phyloP scores from a whole-genome alignment of 2,797 vertebrate species.

The Gallinago stenura region DNA sequence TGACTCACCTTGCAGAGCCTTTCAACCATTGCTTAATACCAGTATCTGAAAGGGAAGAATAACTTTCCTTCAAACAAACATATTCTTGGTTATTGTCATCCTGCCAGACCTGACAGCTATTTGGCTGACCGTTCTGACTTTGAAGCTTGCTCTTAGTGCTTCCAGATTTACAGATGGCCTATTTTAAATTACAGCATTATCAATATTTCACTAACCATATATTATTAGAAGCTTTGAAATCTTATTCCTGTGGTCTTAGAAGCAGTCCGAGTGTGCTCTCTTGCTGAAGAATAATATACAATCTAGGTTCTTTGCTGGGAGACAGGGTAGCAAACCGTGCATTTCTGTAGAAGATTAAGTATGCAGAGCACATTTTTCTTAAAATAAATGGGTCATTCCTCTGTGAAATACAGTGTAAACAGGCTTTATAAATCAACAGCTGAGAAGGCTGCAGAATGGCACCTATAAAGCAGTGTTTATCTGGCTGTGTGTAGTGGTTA shows the following conservation, averaged over 20 bases:
- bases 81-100: neutral
- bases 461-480: neutral
- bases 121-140: neutral
- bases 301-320: neutral
- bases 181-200: too few relatives aligned
- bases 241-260: neutral
- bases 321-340: neutral
- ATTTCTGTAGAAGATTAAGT: neutral
- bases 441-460: neutral
- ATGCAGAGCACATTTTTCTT: neutral
- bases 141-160: neutral
- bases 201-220: neutral
- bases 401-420: neutral
- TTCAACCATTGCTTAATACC: neutral
- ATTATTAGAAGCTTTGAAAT: neutral
- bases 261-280: neutral
- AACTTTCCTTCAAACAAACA: neutral
- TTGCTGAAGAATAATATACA: neutral
- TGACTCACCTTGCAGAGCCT: neutral
- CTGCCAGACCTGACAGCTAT: slow-evolving; percentile 11
- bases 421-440: neutral
- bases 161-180: neutral
- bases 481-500: neutral
- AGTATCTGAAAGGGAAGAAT: neutral
- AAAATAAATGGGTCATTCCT: slow-evolving; percentile 29